Evolutionary conservation across 2,888 invertebrate species (phyloP), one percentile per base, ranked within the genome.

Genomic region (Synergus itoensis): DNA sequence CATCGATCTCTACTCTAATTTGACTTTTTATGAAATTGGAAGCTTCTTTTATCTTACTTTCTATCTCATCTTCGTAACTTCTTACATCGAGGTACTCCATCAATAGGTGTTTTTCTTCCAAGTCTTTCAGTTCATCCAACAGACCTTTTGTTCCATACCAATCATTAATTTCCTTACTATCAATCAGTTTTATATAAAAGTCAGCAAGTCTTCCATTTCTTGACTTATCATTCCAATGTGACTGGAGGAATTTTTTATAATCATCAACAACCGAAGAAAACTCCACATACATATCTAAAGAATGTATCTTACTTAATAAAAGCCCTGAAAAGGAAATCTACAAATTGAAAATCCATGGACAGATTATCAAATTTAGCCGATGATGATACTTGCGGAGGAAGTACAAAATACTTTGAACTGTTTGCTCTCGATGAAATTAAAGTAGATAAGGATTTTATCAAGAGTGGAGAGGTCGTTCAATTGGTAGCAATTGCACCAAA

Each of bases 341-440:
- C 8, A 69, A 69, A 14, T 69, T 69, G 16, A 16, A 69, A 48
- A 48, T 69, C 16, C 48, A 16, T 21, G 69, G 69, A 43, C 7
- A 0, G 0, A 45, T 11, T 4, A 48, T 69, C 8, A 48, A 16
- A 7, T 69, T 69, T 4, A 69, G 48, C 14, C 1, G 67, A 18
- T 0, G 4, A 45, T 3, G 28, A 28, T 21, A 1, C 14, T 12
- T 28, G 21, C 16, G 48, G 21, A 8, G 45, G 69, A 28, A 69
- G 45, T 28, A 28, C 21, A 28, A 21, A 18, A 16, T 69, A 69
- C 16, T 48, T 69, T 2, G 69, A 69, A 28, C 18, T 48, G 2
- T 69, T 69, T 28, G 69, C 69, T 14, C 28, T 28, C 1, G 4
- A 69, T 48, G 48, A 36, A 69, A 69, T 69, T 48, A 8, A 28